Base-by-base conservation (phyloP, 2,113 vertebrate species). In the Hemicordylus capensis region DNA sequence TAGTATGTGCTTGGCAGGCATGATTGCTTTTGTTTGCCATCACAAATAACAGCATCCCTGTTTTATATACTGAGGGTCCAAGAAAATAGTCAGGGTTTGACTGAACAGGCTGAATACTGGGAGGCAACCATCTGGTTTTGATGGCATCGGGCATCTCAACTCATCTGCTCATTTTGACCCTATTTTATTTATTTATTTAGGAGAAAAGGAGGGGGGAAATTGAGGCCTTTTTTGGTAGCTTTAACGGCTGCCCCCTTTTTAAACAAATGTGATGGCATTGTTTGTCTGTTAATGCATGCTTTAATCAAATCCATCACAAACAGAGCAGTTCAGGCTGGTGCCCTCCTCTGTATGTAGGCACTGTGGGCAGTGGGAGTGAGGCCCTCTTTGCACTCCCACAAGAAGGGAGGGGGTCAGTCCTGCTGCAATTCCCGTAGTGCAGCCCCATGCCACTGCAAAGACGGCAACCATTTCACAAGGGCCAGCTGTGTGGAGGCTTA, bases 11-110 rank as follows among this genome's bases (percentile, higher is more conserved):
- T 97, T 97, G 96, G 96, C 96, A 97, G 96, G 96, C 96, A 95
- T 97, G 97, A 97, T 97, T 96, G 97, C 96, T 96, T 97, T 97
- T 97, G 97, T 97, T 97, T 97, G 96, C 96, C 96, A 95, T 97
- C 96, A 97, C 96, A 97, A 97, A 97, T 96, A 96, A 95, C 96
- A 96, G 96, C 96, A 96, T 95, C 95, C 96, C 82, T 96, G 94
- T 96, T 96, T 97, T 96, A 96, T 97, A 95, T 95, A 96, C 93
- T 94, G 93, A 95, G 96, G 96, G 96, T 96, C 96, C 95, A 95
- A 95, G 75, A 95, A 97, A 97, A 97, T 94, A 97, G 95, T 96
- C 95, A 93, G 93, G 95, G 94, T 95, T 95, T 97, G 96, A 95
- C 95, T 96, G 95, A 96, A 92, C 95, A 95, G 96, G 95, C 96